A percentile compares a stretch with the other conserved stretches of the same genome.
These are phyloP conservation scores for Drosophila fungiperda DNA, from an alignment of 2,888 invertebrate genomes.

Conservation along the genomic window DNA sequence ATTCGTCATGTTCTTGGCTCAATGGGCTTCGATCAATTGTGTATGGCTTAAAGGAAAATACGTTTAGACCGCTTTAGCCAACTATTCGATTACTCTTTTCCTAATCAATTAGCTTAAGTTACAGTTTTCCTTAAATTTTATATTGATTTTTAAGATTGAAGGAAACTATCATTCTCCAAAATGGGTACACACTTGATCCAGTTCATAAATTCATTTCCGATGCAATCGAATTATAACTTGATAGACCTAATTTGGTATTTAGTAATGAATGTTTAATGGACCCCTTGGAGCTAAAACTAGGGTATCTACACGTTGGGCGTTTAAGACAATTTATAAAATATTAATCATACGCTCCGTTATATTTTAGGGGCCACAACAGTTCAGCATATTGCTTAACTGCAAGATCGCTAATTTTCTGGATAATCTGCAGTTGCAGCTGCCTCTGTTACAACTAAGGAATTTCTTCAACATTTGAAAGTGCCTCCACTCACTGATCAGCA, in stretches of 20 bases:
- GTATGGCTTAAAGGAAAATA: slow-evolving; percentile 1
- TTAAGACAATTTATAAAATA: neutral
- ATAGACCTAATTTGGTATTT: neutral
- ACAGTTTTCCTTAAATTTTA: neutral
- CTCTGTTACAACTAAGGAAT: slow-evolving; percentile 13
- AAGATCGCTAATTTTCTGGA: slow-evolving; percentile 19
- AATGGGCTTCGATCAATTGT: slow-evolving; percentile 21
- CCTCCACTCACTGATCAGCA: slow-evolving; percentile 9
- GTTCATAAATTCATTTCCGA: too few relatives aligned
- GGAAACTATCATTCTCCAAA: neutral
- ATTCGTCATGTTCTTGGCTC: slow-evolving; percentile 39
- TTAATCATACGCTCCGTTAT: slow-evolving; percentile 34
- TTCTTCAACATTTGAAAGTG: slow-evolving; percentile 12
- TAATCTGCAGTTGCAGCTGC: slow-evolving; percentile 40
- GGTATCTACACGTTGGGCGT: neutral
- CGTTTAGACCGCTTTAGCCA: neutral
- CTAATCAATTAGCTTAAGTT: neutral
- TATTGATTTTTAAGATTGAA: neutral
- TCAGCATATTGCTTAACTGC: slow-evolving; percentile 9
- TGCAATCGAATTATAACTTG: neutral
- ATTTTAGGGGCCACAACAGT: slow-evolving; percentile 1
- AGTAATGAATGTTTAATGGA: neutral
- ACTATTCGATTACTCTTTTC: neutral
- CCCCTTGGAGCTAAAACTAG: neutral
- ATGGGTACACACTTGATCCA: neutral